phyloP scores from a whole-genome alignment of 2,113 vertebrate genomes.

The Bombycilla garrulus region DNA sequence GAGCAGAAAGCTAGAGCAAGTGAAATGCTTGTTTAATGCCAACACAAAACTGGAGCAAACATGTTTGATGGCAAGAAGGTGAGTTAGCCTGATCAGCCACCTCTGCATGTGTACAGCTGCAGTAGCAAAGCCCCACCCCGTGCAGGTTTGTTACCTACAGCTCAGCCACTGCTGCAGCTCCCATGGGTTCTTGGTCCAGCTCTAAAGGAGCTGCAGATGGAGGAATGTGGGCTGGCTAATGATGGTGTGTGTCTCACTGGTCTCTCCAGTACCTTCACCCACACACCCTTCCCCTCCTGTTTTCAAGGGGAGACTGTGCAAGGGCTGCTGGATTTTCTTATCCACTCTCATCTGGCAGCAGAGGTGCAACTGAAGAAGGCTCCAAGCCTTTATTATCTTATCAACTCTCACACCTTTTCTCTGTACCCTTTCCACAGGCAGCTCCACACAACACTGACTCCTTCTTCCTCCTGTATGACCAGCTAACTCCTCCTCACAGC shows the following conservation, averaged over 20 bases:
- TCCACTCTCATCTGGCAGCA: background rate
- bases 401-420: no score
- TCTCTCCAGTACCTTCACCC: background rate
- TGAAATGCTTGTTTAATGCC: background rate
- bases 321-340: background rate
- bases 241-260: background rate
- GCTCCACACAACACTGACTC: no score
- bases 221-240: background rate
- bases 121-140: background rate
- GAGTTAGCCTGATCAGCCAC: background rate
- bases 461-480: no score
- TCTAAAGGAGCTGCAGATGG: background rate
- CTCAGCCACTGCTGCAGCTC: background rate
- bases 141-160: accelerated
- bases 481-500: no score
- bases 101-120: background rate
- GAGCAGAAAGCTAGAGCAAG: background rate
- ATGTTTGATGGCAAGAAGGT: background rate
- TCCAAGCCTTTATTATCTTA: no score
- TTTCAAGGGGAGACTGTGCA: background rate
- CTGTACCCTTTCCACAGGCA: no score
- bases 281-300: background rate
- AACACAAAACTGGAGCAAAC: background rate
- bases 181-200: accelerated
- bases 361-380: no score